Base-by-base conservation (phyloP, 2,888 invertebrate species). In the Ischnus inquisitorius region DNA sequence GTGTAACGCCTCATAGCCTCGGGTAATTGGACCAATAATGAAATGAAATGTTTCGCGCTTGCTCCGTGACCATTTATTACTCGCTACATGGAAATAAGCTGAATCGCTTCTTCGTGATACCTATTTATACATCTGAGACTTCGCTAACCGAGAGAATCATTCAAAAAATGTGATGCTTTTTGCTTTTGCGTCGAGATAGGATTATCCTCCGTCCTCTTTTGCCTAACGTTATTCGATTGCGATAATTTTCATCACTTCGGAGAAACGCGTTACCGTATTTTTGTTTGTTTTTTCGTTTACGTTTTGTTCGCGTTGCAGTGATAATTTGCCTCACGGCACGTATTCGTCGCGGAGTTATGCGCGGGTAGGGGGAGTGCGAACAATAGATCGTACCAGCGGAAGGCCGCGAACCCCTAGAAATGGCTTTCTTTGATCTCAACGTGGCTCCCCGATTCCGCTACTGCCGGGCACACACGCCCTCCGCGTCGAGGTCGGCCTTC, bases 1-100 rank as follows among this genome's bases (percentile, higher is more conserved):
- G 78, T 74, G 87, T 89, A 88, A 88, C 88, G 86, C 74, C 86
- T 84, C 69, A 68, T 80, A 76, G 79, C 77, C 74, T 81, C 81
- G 81, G 48, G 88, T 90, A 91, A 91, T 91, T 91, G 90, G 88
- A 82, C 88, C 89, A 91, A 91, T 91, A 89, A 91, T 90, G 90
- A 90, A 89, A 90, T 90, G 89, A 91, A 84, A 84, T 78, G 84
- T 90, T 85, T 76, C 69, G 54, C 62, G 74, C 62, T 77, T 57
- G 76, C 62, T 64, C 41, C 57, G 57, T 39, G 75, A 69, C 72
- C 64, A 78, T 81, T 77, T 78, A 48, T 46, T 75, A 81, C 69
- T 71, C 67, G 34, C 67, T 68, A 46, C 54, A 78, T 62, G 76
- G 60, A 76, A 76, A 83, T 68, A 65, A 57, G 60, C 71, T 65